phyloP scores from a whole-genome alignment of 2,113 vertebrate species.

The Leuciscus idus region DNA sequence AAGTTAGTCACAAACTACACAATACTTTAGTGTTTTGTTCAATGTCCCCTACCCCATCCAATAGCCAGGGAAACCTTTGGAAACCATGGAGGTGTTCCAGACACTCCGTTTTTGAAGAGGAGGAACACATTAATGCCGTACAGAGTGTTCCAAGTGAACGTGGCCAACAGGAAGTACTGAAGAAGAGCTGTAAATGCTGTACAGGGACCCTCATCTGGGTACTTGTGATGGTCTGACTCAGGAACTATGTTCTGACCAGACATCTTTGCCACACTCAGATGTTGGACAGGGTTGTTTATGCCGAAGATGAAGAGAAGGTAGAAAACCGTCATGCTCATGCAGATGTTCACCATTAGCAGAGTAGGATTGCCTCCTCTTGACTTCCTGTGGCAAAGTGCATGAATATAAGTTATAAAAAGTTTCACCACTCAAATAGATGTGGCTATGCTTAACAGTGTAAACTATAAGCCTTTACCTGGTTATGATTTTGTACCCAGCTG shows the following conservation, averaged over 20 bases:
- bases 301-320: conserved; percentile 78
- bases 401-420: background rate
- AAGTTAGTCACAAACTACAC: background rate
- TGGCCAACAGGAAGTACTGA: conserved; percentile 75
- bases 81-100: conserved; percentile 63
- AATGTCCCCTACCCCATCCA: conserved; percentile 67
- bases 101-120: conserved; percentile 63
- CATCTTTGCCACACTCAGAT: too few relatives aligned
- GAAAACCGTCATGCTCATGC: conserved; percentile 73
- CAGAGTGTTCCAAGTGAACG: conserved; percentile 73
- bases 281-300: conserved; percentile 64
- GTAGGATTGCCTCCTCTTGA: conserved; percentile 61
- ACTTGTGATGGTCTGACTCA: background rate
- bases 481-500: conserved; percentile 60
- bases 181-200: conserved; percentile 62
- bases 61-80: conserved; percentile 32
- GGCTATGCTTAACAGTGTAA: background rate
- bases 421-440: background rate
- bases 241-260: background rate
- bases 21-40: background rate
- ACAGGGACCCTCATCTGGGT: conserved; percentile 39
- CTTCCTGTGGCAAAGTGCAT: conserved; percentile 59
- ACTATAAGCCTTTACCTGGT: conserved; percentile 56
- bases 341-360: conserved; percentile 72
- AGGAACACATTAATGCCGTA: conserved; percentile 67